Percentiles rank a stretch among this genome's conserved stretches.
Conservation (phyloP, 2,113 vertebrate genomes). For the Silurus glanis region DNA sequence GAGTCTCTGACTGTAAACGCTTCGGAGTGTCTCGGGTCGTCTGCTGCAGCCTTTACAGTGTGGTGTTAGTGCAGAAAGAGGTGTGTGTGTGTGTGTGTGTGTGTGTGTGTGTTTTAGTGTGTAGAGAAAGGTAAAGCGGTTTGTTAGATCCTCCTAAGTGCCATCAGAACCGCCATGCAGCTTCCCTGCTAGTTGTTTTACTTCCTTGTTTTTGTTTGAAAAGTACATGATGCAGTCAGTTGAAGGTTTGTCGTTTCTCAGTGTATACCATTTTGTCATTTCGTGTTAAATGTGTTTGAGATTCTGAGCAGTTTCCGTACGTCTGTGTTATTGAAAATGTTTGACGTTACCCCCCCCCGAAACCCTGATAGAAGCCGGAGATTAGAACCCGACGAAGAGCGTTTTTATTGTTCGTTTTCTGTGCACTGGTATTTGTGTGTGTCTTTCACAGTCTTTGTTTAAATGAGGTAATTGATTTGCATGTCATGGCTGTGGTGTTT, state of each 20-base stretch:
- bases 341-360: neutral
- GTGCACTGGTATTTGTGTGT: slow-evolving; percentile 21
- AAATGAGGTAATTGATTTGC: neutral
- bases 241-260: neutral
- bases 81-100: slow-evolving; percentile 4
- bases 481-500: neutral
- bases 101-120: slow-evolving; percentile 7
- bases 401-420: neutral
- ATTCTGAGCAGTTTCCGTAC: neutral
- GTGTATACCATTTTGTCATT: neutral
- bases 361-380: neutral
- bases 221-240: neutral
- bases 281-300: neutral
- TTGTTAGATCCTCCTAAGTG: slow-evolving; percentile 54
- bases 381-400: neutral
- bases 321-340: slow-evolving; percentile 4
- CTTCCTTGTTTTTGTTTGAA: neutral
- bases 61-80: slow-evolving; percentile 35
- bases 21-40: slow-evolving; percentile 18
- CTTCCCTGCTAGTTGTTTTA: slow-evolving; percentile 4
- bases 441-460: slow-evolving; percentile 4
- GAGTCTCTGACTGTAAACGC: slow-evolving; percentile 31
- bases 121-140: slow-evolving; percentile 21
- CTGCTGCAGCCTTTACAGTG: slow-evolving; percentile 47
- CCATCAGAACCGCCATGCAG: slow-evolving; percentile 47